phyloP scores from a whole-genome alignment of 2,888 invertebrate species.

The Lissocephala sabroskyi region DNA sequence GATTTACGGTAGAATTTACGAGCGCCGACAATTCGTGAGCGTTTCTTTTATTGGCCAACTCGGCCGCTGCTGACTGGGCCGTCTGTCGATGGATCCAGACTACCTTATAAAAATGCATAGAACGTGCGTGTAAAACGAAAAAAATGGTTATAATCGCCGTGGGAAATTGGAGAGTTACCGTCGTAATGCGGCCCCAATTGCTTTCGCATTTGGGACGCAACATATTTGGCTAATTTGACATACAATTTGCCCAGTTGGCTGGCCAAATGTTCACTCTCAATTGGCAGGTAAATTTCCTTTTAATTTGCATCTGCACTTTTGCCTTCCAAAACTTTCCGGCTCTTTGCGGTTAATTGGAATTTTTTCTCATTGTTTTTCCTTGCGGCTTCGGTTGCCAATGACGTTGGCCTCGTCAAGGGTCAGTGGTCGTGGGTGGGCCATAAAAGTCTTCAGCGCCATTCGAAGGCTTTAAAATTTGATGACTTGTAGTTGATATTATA shows the following conservation, averaged over 20 bases:
- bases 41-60: neutral
- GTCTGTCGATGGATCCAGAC: neutral
- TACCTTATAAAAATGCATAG: constrained; percentile 46
- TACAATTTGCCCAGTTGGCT: neutral
- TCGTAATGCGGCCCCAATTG: constrained; percentile 7
- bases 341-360: no score
- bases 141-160: no score
- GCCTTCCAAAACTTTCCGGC: no score
- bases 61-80: neutral
- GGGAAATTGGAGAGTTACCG: no score
- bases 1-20: constrained; percentile 29
- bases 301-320: neutral
- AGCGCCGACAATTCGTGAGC: neutral
- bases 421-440: constrained; percentile 15
- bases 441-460: neutral
- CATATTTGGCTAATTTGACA: neutral
- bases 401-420: neutral
- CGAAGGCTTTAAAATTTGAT: constrained; percentile 1
- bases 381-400: neutral
- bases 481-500: constrained; percentile 10
- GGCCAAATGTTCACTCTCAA: neutral
- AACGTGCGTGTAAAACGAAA: constrained; percentile 35
- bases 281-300: neutral
- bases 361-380: no score
- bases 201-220: neutral